phyloP scores from a whole-genome alignment of 1,140 invertebrate species.

The Drosophila kikkawai region DNA sequence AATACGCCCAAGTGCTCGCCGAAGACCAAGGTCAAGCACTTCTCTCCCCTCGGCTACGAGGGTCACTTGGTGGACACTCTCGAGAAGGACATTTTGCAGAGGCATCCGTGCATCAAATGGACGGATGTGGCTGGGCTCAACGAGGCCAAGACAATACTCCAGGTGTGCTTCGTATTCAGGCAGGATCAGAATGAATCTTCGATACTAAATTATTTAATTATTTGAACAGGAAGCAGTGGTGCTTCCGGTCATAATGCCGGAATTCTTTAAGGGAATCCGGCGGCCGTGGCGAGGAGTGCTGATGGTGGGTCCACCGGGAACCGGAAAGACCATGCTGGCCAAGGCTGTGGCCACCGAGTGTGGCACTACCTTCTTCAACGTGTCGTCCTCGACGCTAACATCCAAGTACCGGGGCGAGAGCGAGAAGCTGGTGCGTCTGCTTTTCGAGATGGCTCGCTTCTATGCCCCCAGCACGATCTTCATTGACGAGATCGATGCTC shows the following conservation, averaged over 20 bases:
- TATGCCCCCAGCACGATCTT: slow-evolving; percentile 99
- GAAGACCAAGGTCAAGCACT: slow-evolving; percentile 88
- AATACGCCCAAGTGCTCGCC: slow-evolving; percentile 72
- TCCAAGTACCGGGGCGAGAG: slow-evolving; percentile 99
- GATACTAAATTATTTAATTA: neutral
- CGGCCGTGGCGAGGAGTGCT: slow-evolving; percentile 96
- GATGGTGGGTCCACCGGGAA: slow-evolving; percentile 89
- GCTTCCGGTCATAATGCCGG: slow-evolving; percentile 98
- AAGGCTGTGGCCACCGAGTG: slow-evolving; percentile 99
- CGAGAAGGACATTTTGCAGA: slow-evolving; percentile 98
- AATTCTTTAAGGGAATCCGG: slow-evolving; percentile 98
- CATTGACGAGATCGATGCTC: slow-evolving; percentile 99
- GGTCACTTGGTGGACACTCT: slow-evolving; percentile 91
- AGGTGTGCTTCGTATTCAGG: slow-evolving; percentile 24
- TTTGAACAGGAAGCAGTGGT: slow-evolving; percentile 97
- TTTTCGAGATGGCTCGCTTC: slow-evolving; percentile 99
- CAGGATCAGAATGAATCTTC: neutral
- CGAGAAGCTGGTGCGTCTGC: slow-evolving; percentile 97
- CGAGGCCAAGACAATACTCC: slow-evolving; percentile 96
- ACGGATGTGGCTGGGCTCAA: slow-evolving; percentile 98
- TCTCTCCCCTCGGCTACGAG: slow-evolving; percentile 91
- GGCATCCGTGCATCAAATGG: slow-evolving; percentile 98
- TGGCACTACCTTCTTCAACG: slow-evolving; percentile 99
- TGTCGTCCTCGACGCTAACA: slow-evolving; percentile 98
- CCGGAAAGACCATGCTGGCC: slow-evolving; percentile 99